Conservation (phyloP, 2,797 vertebrate species). For the Ctenosaura bakeri region DNA sequence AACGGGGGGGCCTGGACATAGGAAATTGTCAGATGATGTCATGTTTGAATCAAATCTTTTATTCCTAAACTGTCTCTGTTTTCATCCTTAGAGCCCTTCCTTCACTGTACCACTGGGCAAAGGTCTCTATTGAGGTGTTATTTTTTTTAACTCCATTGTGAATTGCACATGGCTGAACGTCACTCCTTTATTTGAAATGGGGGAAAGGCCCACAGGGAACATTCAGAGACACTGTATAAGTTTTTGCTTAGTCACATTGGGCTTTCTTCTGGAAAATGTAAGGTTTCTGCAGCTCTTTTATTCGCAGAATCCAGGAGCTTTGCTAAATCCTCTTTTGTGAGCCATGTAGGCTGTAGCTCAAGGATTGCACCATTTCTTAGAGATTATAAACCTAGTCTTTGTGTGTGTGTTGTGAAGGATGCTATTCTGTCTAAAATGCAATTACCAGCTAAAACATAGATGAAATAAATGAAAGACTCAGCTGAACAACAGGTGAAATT, state of each 20-base stretch:
- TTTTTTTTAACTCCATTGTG: not conserved
- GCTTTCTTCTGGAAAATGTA: not conserved
- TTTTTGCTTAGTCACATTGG: not conserved
- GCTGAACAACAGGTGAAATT: not conserved
- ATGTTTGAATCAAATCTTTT: not conserved
- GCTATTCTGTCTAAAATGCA: not conserved
- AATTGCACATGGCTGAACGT: no score
- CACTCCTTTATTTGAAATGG: no score
- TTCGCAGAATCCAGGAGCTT: no score
- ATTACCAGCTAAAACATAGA: not conserved
- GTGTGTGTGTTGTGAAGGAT: no score
- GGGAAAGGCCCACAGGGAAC: not conserved
- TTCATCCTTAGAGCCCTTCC: no score
- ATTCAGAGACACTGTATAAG: no score
- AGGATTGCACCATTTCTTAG: not conserved
- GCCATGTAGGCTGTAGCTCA: no score
- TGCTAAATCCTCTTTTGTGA: no score
- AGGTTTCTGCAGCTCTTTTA: not conserved
- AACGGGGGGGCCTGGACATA: not conserved
- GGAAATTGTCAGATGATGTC: not conserved
- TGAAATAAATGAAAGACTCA: not conserved
- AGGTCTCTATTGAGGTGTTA: not conserved
- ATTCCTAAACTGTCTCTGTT: not conserved
- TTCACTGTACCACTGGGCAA: not conserved
- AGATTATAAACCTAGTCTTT: not conserved